Percentiles rank a stretch among this genome's conserved stretches.
phyloP scores from a whole-genome alignment of 2,113 vertebrate species.

The Ictalurus furcatus region DNA sequence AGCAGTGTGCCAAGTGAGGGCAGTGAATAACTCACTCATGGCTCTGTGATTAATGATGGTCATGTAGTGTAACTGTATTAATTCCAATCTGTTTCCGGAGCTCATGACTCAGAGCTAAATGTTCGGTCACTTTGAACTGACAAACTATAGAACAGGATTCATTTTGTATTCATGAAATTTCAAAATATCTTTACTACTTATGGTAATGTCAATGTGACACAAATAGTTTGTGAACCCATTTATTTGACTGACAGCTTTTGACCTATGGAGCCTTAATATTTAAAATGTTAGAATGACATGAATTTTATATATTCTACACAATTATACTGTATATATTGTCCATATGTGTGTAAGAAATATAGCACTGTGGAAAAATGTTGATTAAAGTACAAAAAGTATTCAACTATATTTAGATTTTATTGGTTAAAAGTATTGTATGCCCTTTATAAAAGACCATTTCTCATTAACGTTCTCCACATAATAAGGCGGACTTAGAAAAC shows the following conservation, averaged over 20 bases:
- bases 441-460: background rate
- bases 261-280: background rate
- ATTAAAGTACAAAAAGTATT: background rate
- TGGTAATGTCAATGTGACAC: background rate
- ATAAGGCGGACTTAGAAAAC: background rate
- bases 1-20: background rate
- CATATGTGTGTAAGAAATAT: background rate
- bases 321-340: background rate
- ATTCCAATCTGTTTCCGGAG: background rate
- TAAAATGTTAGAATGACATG: background rate
- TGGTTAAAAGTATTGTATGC: background rate
- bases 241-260: background rate
- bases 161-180: conserved; percentile 15
- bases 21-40: background rate
- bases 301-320: background rate
- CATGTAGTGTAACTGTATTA: conserved; percentile 5
- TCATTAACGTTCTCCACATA: background rate
- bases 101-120: background rate
- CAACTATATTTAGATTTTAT: background rate
- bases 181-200: background rate
- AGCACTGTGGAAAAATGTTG: too few relatives aligned
- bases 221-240: background rate
- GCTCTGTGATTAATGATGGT: conserved; percentile 4
- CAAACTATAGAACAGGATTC: background rate
- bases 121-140: conserved; percentile 11